Base-by-base conservation (phyloP, 1,140 invertebrate genomes). In the Heliconius eleuchia region DNA sequence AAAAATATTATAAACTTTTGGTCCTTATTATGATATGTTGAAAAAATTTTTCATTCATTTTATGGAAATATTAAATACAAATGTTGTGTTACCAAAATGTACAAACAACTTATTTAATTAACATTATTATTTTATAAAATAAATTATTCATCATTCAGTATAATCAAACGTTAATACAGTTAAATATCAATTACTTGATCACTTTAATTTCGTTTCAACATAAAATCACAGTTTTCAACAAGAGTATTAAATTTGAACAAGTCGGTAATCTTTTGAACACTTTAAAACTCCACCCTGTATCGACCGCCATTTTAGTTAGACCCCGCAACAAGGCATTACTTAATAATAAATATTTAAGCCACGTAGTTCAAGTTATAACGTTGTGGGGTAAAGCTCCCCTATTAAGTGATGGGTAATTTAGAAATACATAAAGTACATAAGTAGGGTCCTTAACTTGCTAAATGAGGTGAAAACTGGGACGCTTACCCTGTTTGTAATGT, bases 351-450 rank as follows among this genome's bases (percentile, higher is more conserved):
- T 37, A 76, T 76, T 76, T 13, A 27, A 70, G 46, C 27, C 60
- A 71, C 84, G 80, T 71, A 82, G 88, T 77, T 85, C 87, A 87
- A 75, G 13, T 71, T 85, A 83, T 23, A 84, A 39, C 87, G 89
- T 89, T 74, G 71, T 82, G 80, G 87, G 88, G 88, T 85, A 74
- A 84, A 76, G 82, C 80, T 85, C 77, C 80, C 81, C 84, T 86
- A 83, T 84, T 85, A 86, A 84, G 83, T 84, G 85, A 86, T 83
- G 84, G 84, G 82, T 84, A 87, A 87, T 87, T 87, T 87, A 87
- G 86, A 80, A 85, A 85, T 87, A 94, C 90, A 94, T 92, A 94
- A 94, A 94, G 92, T 94, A 93, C 90, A 94, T 94, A 94, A 94
- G 60, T 93, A 91, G 92, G 88, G 84, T 88, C 88, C 91, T 93